These are phyloP conservation scores for Hemicentrotus pulcherrimus DNA, from an alignment of 35 echinoderm and acorn worm genomes.

Conservation along the genomic window DNA sequence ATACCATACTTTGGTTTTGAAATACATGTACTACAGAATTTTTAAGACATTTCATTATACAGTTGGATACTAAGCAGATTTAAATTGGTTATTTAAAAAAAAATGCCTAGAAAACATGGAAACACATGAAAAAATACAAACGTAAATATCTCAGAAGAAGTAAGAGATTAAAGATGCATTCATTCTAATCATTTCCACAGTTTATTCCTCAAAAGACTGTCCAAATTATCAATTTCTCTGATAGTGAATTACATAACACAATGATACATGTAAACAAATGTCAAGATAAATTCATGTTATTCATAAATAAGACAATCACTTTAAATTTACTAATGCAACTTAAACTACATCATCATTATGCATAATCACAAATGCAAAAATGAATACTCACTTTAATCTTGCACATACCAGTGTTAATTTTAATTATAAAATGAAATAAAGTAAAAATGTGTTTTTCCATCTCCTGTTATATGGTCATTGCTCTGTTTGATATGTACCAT, in stretches of 20 bases:
- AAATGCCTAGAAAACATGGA: too few species aligned
- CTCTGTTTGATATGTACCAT: neutral
- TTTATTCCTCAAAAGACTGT: neutral
- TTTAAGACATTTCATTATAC: too few species aligned
- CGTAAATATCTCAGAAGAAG: too few species aligned
- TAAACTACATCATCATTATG: neutral
- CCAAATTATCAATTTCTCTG: neutral
- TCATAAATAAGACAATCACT: neutral
- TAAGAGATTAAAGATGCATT: neutral
- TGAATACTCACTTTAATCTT: neutral
- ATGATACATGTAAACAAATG: neutral
- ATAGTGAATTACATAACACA: conserved; percentile 6
- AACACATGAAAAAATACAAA: too few species aligned
- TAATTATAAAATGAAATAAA: neutral
- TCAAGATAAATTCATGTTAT: neutral
- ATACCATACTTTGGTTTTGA: too few species aligned
- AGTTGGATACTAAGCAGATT: too few species aligned
- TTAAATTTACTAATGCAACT: neutral
- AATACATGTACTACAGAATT: too few species aligned
- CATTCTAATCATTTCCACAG: neutral
- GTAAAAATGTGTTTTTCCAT: neutral
- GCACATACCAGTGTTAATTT: neutral
- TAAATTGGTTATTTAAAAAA: too few species aligned
- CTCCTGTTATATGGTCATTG: neutral
- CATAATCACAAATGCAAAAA: neutral